These are phyloP conservation scores for Phaethon lepturus DNA, from an alignment of 2,113 vertebrate species.

Conservation along the genomic window DNA sequence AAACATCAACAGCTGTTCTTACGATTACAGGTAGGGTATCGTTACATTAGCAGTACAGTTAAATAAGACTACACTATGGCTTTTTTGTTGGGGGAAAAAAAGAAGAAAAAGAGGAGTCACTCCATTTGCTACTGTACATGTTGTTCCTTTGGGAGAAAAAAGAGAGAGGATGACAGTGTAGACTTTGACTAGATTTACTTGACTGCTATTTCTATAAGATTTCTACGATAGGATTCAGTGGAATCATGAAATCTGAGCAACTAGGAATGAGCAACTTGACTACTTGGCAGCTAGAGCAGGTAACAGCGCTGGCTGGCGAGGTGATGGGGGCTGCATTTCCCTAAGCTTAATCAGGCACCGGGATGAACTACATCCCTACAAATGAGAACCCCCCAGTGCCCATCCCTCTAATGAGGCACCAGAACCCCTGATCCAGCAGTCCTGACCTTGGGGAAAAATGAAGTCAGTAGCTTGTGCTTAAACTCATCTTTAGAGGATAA, in stretches of 20 bases:
- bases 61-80: neutral
- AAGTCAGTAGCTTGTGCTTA: neutral
- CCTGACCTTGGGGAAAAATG: slow-evolving; percentile 1
- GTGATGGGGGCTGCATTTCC: neutral
- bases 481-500: neutral
- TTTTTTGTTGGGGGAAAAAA: neutral
- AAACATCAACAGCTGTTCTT: neutral
- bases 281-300: neutral
- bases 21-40: accelerated
- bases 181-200: neutral
- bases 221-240: neutral
- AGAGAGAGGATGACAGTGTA: neutral
- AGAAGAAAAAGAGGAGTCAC: accelerated
- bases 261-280: neutral
- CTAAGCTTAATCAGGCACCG: neutral
- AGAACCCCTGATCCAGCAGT: neutral
- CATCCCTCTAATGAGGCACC: neutral
- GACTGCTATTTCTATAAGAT: neutral
- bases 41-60: accelerated
- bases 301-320: neutral
- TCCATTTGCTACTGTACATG: accelerated
- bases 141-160: neutral
- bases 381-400: neutral
- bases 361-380: neutral
- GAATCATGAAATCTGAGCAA: neutral